phyloP scores from a whole-genome alignment of 2,797 vertebrate species.

The Garrulus glandarius region DNA sequence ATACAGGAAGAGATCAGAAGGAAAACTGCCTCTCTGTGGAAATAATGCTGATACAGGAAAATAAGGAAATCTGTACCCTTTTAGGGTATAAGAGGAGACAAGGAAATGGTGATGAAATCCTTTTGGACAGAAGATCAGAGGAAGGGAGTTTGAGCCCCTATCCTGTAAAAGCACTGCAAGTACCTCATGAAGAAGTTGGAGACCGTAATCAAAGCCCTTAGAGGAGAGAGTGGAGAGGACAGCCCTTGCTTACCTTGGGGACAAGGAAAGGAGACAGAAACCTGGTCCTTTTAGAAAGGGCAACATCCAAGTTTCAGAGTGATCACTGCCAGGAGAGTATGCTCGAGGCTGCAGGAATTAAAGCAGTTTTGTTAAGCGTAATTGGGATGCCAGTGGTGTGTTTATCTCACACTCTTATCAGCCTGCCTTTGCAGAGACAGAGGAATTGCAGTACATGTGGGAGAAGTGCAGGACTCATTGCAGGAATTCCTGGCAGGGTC shows the following conservation, averaged over 20 bases:
- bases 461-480: neutral
- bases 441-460: neutral
- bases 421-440: neutral
- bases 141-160: neutral
- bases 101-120: neutral
- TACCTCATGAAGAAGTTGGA: neutral
- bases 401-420: neutral
- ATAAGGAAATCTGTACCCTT: neutral
- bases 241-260: neutral
- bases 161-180: neutral
- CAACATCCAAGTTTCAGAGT: neutral
- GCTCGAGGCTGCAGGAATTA: neutral
- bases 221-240: neutral
- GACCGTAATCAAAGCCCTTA: neutral
- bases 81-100: neutral
- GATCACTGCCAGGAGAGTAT: neutral
- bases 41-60: neutral
- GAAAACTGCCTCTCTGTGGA: neutral
- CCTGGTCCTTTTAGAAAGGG: neutral
- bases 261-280: neutral
- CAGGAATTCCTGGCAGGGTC: neutral
- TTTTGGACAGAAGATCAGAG: neutral
- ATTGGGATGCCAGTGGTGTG: neutral
- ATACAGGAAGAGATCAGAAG: neutral
- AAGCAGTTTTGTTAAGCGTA: accelerated